Conservation (phyloP, 1,140 invertebrate species). For the Manduca sexta region DNA sequence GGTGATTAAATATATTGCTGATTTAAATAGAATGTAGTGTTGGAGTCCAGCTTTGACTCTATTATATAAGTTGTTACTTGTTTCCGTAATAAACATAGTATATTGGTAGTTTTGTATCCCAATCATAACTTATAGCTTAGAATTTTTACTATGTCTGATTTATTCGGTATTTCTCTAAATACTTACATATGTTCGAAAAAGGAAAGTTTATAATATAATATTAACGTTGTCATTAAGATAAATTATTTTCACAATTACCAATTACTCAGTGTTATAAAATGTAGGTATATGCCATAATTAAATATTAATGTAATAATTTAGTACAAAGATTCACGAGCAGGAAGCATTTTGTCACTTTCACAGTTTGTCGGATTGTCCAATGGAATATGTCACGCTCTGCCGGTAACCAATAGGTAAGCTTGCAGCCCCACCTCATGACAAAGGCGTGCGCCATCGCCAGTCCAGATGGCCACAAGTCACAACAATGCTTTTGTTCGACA, state of each 20-base stretch:
- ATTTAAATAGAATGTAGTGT: too few species aligned
- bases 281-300: constrained; percentile 43
- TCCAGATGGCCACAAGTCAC: constrained; percentile 41
- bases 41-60: too few species aligned
- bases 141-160: too few species aligned
- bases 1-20: too few species aligned
- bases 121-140: too few species aligned
- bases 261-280: not conserved
- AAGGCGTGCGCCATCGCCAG: constrained; percentile 49
- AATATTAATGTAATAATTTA: constrained; percentile 41
- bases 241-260: not conserved
- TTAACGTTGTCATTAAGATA: too few species aligned
- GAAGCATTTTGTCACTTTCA: constrained; percentile 54
- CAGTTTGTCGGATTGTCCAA: constrained; percentile 61
- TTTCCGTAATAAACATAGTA: too few species aligned
- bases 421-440: constrained; percentile 56
- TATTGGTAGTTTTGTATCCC: too few species aligned
- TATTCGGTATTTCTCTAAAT: too few species aligned
- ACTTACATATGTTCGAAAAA: too few species aligned
- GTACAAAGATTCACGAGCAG: constrained; percentile 47
- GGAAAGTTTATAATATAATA: too few species aligned
- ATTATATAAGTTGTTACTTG: too few species aligned
- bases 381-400: constrained; percentile 63
- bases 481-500: constrained; percentile 32
- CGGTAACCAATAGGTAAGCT: constrained; percentile 60